phyloP scores from a whole-genome alignment of 2,113 vertebrate species.

The Dromiciops gliroides region DNA sequence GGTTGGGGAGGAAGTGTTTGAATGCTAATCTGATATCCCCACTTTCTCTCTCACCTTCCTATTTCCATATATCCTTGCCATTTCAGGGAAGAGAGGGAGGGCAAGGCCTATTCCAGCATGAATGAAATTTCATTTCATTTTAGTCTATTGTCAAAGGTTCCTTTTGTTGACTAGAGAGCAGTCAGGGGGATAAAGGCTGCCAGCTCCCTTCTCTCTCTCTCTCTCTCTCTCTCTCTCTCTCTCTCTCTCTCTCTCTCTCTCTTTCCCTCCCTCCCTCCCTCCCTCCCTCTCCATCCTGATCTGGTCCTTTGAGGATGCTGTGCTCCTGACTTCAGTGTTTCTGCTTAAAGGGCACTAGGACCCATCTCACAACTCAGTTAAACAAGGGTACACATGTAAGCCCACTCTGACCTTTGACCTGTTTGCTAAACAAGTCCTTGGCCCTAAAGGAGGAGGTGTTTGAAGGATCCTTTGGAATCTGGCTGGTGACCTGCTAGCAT shows the following conservation, averaged over 20 bases:
- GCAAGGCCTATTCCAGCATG: not conserved
- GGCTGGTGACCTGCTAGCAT: not conserved
- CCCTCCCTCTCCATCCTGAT: too few relatives aligned
- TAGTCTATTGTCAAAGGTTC: not conserved
- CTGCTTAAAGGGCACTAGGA: not conserved
- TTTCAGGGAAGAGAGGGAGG: not conserved
- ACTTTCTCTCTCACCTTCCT: not conserved
- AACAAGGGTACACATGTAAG: not conserved
- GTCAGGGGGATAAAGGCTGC: not conserved
- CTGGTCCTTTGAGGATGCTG: not conserved
- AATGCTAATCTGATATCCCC: not conserved
- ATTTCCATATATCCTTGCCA: not conserved
- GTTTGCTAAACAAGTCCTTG: not conserved
- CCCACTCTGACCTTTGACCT: not conserved
- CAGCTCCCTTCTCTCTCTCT: not conserved
- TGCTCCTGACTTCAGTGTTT: not conserved
- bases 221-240: not conserved
- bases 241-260: not conserved
- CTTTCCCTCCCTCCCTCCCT: too few relatives aligned
- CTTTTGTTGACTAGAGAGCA: not conserved
- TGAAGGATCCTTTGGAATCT: not conserved
- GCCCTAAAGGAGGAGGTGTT: not conserved
- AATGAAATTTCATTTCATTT: constrained; percentile 3
- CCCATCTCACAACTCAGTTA: not conserved
- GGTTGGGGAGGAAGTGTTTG: not conserved